Base-by-base conservation (phyloP, 2,113 vertebrate genomes). In the Leucosticte australis region DNA sequence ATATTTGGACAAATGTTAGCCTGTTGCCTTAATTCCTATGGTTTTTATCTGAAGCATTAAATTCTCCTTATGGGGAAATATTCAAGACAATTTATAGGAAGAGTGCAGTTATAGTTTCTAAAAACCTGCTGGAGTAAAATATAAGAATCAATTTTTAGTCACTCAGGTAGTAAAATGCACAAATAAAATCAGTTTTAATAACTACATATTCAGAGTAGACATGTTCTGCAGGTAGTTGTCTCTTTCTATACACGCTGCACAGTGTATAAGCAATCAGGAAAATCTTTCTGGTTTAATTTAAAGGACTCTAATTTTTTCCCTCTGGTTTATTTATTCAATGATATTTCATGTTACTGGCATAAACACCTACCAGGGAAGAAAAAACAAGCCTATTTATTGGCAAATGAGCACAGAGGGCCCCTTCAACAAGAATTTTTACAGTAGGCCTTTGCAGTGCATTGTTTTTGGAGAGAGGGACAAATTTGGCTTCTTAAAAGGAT, bases 21-120 rank as follows among this genome's bases (percentile, higher is more conserved):
- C 84, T 88, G 69, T 91, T 96, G 86, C 96, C 89, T 94, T 95
- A 94, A 97, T 97, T 96, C 74, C 75, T 90, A 13, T 53, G 83
- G 94, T 95, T 92, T 92, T 96, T 95, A 96, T 94, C 89, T 63
- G 73, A 91, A 84, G 74, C 68, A 78, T 94, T 96, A 87, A 26
- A 27, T 76, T 46, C 79, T 90, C 62, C 64, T 91, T 87, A 47
- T 79, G 87, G 52, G 71, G 41, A 95, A 96, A 96, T 83, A 81
- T n/a, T 77, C 56, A 71, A 83, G 77, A 44, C 33, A 47, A 70
- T 85, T 96, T 92, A 86, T 83, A 74, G 81, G 57, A 95, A 96
- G 50, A 57, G 67, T 83, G 65, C n/a, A 49, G 62, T 67, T 92
- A 62, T 2, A 60, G 16, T 82, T 90, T 84, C 62, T 81, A 49